phyloP scores from a whole-genome alignment of 2,113 vertebrate species.

The Cheirogaleus medius region DNA sequence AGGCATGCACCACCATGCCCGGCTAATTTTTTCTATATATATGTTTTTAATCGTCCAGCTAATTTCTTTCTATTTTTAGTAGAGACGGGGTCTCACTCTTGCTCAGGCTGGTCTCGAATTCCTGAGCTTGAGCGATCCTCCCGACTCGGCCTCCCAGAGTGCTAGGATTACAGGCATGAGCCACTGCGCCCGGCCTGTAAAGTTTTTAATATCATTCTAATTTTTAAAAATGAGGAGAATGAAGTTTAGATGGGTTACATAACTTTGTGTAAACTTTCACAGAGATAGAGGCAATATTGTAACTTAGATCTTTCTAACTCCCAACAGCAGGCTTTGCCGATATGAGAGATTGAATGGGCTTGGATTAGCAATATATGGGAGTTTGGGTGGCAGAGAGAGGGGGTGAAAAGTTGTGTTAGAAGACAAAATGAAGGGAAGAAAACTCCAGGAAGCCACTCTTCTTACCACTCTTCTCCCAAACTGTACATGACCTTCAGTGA shows the following conservation, averaged over 20 bases:
- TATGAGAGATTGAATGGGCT: neutral
- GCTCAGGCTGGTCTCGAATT: too few relatives aligned
- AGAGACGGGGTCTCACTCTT: too few relatives aligned
- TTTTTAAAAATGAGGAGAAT: neutral
- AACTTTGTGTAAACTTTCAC: neutral
- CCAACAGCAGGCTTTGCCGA: neutral
- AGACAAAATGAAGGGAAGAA: neutral
- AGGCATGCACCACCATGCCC: too few relatives aligned
- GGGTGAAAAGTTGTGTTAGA: neutral
- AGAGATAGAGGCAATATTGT: neutral
- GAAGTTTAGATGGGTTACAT: neutral
- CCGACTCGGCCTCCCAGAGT: too few relatives aligned
- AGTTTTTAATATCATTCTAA: neutral
- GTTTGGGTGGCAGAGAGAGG: neutral
- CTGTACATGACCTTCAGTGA: neutral
- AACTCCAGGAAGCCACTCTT: neutral
- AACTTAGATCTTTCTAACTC: neutral
- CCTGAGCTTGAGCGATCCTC: too few relatives aligned
- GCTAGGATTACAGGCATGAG: too few relatives aligned
- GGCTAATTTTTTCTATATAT: too few relatives aligned
- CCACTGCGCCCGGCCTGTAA: too few relatives aligned
- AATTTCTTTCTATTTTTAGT: too few relatives aligned
- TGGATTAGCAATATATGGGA: neutral
- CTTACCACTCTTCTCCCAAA: neutral
- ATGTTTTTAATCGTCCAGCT: too few relatives aligned